Evolutionary conservation across 2,888 invertebrate species (phyloP).

Genomic region (Troides aeacus): DNA sequence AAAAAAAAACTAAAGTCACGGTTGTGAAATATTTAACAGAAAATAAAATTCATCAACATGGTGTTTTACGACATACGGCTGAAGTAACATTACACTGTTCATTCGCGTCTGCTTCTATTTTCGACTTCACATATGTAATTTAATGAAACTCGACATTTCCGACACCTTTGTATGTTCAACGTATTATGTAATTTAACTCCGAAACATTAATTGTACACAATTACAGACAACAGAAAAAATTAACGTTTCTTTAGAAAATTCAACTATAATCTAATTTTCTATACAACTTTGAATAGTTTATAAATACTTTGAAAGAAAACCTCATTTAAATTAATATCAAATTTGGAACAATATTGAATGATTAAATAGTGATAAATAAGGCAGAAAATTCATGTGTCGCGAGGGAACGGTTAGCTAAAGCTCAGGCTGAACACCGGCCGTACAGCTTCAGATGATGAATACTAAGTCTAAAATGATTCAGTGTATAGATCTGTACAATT

Average conservation of each 20-base stretch:
- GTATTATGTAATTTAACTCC: constrained; percentile 1
- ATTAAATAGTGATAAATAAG: too few species aligned
- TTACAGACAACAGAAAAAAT: too few species aligned
- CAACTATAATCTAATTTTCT: too few species aligned
- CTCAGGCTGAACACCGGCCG: too few species aligned
- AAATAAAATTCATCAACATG: constrained; percentile 4
- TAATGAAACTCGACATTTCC: constrained; percentile 15
- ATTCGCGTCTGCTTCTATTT: constrained; percentile 21
- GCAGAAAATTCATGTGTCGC: too few species aligned
- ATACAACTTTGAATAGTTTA: too few species aligned
- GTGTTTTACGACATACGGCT: constrained; percentile 8
- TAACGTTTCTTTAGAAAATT: too few species aligned
- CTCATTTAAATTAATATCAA: background rate
- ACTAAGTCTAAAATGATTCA: background rate
- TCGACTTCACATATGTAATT: constrained; percentile 22
- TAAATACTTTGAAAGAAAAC: background rate
- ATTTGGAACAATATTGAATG: background rate
- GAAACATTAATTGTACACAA: background rate
- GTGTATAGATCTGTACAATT: background rate
- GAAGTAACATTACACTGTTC: constrained; percentile 15
- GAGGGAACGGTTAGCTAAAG: too few species aligned
- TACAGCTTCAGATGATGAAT: background rate
- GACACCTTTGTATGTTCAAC: constrained; percentile 5
- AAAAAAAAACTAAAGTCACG: background rate
- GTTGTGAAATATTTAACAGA: constrained; percentile 4